Base-by-base conservation (phyloP, 2,797 vertebrate genomes). In the Rhinella marina region DNA sequence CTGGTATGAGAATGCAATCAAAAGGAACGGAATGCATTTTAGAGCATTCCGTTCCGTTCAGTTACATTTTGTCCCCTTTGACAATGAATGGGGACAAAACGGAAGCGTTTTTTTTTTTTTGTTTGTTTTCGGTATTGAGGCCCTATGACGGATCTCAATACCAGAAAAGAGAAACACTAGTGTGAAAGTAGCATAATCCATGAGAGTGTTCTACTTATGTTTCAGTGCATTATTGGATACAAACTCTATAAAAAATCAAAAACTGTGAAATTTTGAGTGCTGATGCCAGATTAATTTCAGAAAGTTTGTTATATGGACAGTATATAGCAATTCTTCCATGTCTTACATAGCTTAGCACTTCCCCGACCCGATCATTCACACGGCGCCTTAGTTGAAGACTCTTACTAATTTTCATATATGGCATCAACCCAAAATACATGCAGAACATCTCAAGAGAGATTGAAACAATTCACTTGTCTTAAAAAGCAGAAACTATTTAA, bases 401-500 rank as follows among this genome's bases (percentile, higher is more conserved):
- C 16, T 17, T 50, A 6, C 50, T 82, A 27, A 82, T 85, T 85
- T 85, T 41, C 70, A 62, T 77, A 77, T 17, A 48, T 85, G 72
- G 83, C 83, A 77, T 76, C 57, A 62, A 59, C 41, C 83, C 72
- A 85, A 50, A 76, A 48, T 21, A n/a, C 32, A 52, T 12, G 52
- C 23, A 62, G n/a, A 59, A 76, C 32, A 57, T 85, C 72, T 85
- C 72, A 21, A 77, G 61, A 84, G 72, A 85, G 41, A 61, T 19
- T 85, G 56, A 77, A 85, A 85, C 83, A 85, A 76, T 76, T 61
- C 72, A 85, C 61, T 85, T 75, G 10, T 85, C 57, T 64, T 61
- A 85, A 64, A 59, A 85, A 76, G 59, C 25, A 48, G 3, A 41
- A 84, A 76, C 72, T 27, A 61, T 77, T 77, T 77, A 85, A 85